Evolutionary conservation across 2,113 vertebrate genomes (phyloP), one percentile per base, ranked within the genome.

Genomic region (Ursus arctos): DNA sequence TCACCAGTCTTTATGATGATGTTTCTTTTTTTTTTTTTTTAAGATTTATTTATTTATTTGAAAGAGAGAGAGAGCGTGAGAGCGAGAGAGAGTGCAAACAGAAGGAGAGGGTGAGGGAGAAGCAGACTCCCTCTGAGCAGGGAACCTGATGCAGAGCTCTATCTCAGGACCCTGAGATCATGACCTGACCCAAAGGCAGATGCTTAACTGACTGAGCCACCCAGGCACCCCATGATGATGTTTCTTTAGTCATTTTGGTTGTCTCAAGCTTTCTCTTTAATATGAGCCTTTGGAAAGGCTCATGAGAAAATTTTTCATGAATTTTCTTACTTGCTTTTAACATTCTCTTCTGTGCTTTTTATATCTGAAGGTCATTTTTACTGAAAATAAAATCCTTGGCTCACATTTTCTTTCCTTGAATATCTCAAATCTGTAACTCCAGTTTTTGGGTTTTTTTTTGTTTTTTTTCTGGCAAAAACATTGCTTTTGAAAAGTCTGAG

Each of bases 351-450:
- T 65, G 67, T 82, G 74, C 21, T 67, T 4, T 81, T 92, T 83
- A 36, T 82, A 67, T 59, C 19, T 82, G 65, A 63, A 92, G 83
- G 43, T 74, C 24, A 59, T 65, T 82, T 94, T 91, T 88, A 36
- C 88, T 49, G n/a, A 69, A 91, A 94, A 88, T 87, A 81, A 67
- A 94, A 91, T 49, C 31, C 26, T 74, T 87, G 82, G 49, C 92
- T 82, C 36, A 33, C 26, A 28, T 81, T 88, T 91, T 51, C 51
- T 92, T 95, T 80, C 83, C 82, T 80, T 86, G 47, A 61, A 15
- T 87, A 74, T 81, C 47, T 91, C 51, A 72, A 77, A 69, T 82
- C 26, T 96, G 7, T 83, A 77, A 67, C 43, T 74, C 1, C n/a
- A 21, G 59, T 86, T 82, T 87, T 43, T 43, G 43, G 4, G 40